Base-by-base conservation (phyloP, 2,888 invertebrate species). In the Choreutis nemorana region DNA sequence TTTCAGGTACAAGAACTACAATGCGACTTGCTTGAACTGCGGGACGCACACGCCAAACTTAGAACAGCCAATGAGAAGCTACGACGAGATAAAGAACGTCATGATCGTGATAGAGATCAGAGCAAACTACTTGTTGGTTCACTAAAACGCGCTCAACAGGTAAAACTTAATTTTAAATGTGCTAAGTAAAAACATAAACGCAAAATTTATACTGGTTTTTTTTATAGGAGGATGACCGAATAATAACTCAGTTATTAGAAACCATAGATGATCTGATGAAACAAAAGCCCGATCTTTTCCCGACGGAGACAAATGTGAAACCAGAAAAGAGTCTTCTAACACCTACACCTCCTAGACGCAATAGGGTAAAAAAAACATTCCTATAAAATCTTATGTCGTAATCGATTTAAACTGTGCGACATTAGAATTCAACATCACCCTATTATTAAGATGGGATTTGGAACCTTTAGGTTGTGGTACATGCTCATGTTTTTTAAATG, bases 31-130 rank as follows among this genome's bases (percentile, higher is more conserved):
- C 63, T 94, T 29, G 95, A 95, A 64, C 63, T 95, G 29, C 83
- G 94, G 14, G 95, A 95, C 62, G 94, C 94, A 11, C 94, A 95
- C 61, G 94, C 94, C 2, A 94, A 94, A 61, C 64, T 95, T 39
- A 81, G 94, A 32, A 94, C 94, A 3, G 91, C 94, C 14, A 94
- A 94, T 58, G 95, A 95, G 54, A 93, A 94, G 53, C 75, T 95
- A 39, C 83, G 94, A 28, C 82, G 93, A 20, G 95, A 95, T 63
- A 90, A 92, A 37, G 94, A 94, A 52, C 82, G 91, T 1, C 86
- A 89, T 53, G 94, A 94, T 48, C 85, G 87, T 41, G 94, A 93
- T 50, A 81, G 91, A 31, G 90, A 90, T 38, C 80, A 80, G 39
- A 72, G 78, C 43, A 78, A 73, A 36, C 55, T 81, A 26, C 63